These are phyloP conservation scores for Corydoras maculifer DNA, from an alignment of 2,113 vertebrate species.

Conservation along the genomic window DNA sequence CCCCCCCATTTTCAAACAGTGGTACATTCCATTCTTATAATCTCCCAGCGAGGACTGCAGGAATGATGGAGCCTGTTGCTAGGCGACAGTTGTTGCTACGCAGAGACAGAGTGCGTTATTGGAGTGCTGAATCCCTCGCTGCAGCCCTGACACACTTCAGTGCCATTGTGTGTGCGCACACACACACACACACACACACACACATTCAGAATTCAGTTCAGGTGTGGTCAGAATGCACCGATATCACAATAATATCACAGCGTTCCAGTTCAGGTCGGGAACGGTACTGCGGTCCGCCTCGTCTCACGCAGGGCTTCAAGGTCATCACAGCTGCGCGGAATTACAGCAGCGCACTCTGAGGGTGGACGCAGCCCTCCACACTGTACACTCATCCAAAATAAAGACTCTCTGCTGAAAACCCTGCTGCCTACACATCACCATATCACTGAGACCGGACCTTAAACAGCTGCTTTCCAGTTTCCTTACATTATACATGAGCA, in stretches of 20 bases:
- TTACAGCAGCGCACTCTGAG: neutral
- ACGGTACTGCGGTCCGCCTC: neutral
- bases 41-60: slow-evolving; percentile 42
- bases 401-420: too few species aligned
- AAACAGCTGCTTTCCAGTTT: too few species aligned
- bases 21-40: slow-evolving; percentile 23
- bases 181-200: neutral
- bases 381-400: too few species aligned
- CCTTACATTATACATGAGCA: too few species aligned
- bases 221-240: neutral
- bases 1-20: slow-evolving; percentile 8
- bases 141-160: slow-evolving; percentile 16
- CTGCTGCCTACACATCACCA: too few species aligned
- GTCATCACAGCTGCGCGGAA: neutral
- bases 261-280: neutral
- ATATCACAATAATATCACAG: neutral
- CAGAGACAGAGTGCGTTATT: slow-evolving; percentile 30
- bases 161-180: slow-evolving; percentile 1
- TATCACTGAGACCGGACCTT: too few species aligned
- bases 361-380: too few species aligned
- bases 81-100: slow-evolving; percentile 69
- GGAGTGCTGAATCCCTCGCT: neutral
- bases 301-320: neutral
- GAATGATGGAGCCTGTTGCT: slow-evolving; percentile 56
- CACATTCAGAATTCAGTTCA: neutral